These are phyloP conservation scores for Tetragonula carbonaria DNA, from an alignment of 2,888 invertebrate genomes.

Conservation along the genomic window DNA sequence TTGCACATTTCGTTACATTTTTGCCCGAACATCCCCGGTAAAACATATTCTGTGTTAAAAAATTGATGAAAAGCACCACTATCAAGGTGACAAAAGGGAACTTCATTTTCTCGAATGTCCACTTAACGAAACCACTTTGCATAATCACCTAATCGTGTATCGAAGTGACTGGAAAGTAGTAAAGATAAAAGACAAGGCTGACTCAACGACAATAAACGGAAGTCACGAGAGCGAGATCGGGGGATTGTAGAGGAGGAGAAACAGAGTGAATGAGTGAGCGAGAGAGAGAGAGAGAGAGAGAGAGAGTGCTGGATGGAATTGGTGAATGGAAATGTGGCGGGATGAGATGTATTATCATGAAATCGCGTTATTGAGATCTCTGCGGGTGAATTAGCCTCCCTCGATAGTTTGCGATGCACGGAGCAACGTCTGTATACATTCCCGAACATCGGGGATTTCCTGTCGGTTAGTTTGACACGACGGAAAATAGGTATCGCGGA, in stretches of 20 bases:
- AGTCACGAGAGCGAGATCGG: slow-evolving; percentile 14
- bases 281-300: not conserved
- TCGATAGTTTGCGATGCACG: slow-evolving; percentile 55
- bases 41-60: too few relatives aligned
- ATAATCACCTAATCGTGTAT: not conserved
- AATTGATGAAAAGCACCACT: too few relatives aligned
- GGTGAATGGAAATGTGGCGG: slow-evolving; percentile 47
- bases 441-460: slow-evolving; percentile 55
- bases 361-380: slow-evolving; percentile 81
- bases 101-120: not conserved
- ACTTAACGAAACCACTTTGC: too few relatives aligned
- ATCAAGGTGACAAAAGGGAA: not conserved
- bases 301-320: slow-evolving; percentile 29
- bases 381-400: slow-evolving; percentile 77
- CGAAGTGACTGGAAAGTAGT: not conserved
- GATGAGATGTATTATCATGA: slow-evolving; percentile 67
- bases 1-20: too few relatives aligned
- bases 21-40: too few relatives aligned
- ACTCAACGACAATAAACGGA: not conserved
- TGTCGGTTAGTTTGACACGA: slow-evolving; percentile 60
- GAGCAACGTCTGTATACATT: slow-evolving; percentile 36
- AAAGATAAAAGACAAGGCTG: not conserved
- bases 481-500: slow-evolving; percentile 57
- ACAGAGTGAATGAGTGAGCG: not conserved
- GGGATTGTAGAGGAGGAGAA: not conserved